These are phyloP conservation scores for Xenopus laevis DNA, from an alignment of 2,113 vertebrate species.

Conservation along the genomic window DNA sequence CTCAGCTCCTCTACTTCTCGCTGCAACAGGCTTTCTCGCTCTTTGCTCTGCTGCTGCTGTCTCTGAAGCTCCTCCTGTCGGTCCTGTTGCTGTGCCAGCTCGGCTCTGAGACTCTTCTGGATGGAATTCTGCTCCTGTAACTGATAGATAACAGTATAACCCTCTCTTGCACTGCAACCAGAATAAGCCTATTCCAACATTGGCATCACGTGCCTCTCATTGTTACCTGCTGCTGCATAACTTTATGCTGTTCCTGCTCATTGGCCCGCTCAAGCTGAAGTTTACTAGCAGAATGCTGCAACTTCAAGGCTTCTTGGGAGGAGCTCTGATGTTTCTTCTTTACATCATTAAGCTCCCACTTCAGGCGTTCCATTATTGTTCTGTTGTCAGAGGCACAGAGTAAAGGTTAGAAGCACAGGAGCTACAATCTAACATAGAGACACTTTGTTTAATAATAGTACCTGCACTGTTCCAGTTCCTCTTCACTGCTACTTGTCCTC, in stretches of 20 bases:
- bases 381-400: conserved; percentile 45
- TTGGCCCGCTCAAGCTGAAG: conserved; percentile 50
- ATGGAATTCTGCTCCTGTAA: conserved; percentile 45
- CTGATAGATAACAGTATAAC: conserved; percentile 31
- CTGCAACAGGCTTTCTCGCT: conserved; percentile 44
- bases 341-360: conserved; percentile 49
- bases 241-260: conserved; percentile 47
- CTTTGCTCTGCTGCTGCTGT: conserved; percentile 47
- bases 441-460: conserved; percentile 17
- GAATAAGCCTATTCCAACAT: background rate
- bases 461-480: conserved; percentile 54
- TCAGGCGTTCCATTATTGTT: conserved; percentile 47
- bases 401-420: background rate
- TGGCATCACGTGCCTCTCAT: background rate
- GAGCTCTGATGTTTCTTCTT: conserved; percentile 51
- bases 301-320: conserved; percentile 48
- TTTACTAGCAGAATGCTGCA: conserved; percentile 48
- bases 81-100: conserved; percentile 48
- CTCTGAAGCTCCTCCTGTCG: conserved; percentile 49
- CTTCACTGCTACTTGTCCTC: conserved; percentile 8
- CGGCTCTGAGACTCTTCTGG: conserved; percentile 45
- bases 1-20: conserved; percentile 47
- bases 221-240: conserved; percentile 59
- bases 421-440: background rate
- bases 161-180: too few species aligned